A percentile compares a stretch with the other conserved stretches of the same genome.
Evolutionary conservation across 2,113 vertebrate genomes (phyloP).

Genomic region (Oxygymnocypris stewartii): DNA sequence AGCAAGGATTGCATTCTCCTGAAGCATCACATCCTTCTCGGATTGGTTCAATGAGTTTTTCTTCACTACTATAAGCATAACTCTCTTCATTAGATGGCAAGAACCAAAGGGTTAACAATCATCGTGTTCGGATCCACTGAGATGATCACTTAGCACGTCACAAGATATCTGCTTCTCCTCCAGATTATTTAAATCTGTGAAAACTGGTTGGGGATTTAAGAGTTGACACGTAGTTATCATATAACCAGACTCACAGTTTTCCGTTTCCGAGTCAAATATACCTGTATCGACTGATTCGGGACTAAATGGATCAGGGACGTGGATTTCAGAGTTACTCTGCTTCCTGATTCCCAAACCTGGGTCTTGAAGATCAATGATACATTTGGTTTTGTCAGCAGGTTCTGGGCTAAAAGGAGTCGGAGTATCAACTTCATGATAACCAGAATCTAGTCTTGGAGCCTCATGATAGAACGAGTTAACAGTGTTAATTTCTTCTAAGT

Average conservation of each 20-base stretch:
- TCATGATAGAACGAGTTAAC: slow-evolving; percentile 9
- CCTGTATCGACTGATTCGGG: slow-evolving; percentile 44
- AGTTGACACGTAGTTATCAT: background rate
- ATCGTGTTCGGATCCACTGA: slow-evolving; percentile 44
- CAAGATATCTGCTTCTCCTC: slow-evolving; percentile 37
- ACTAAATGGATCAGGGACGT: slow-evolving; percentile 52
- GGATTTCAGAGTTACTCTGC: slow-evolving; percentile 18
- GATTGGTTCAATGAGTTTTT: slow-evolving; percentile 17
- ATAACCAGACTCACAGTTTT: slow-evolving; percentile 36
- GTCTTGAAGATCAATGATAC: background rate
- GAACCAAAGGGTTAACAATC: slow-evolving; percentile 45
- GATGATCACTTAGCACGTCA: slow-evolving; percentile 38
- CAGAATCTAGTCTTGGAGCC: slow-evolving; percentile 50
- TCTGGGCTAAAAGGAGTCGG: slow-evolving; percentile 29
- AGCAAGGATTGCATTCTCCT: slow-evolving; percentile 38
- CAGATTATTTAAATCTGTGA: background rate
- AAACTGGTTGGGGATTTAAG: slow-evolving; percentile 9
- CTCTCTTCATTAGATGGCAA: slow-evolving; percentile 19
- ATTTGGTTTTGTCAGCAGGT: slow-evolving; percentile 5
- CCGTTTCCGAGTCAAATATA: slow-evolving; percentile 49
- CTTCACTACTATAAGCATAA: background rate
- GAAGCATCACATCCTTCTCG: slow-evolving; percentile 14
- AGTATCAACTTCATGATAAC: slow-evolving; percentile 51
- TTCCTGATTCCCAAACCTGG: background rate
- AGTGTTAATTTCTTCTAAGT: slow-evolving; percentile 17